Evolutionary conservation across 1,140 invertebrate species (phyloP), one percentile per base, ranked within the genome.

Genomic region (Drosophila dunni): DNA sequence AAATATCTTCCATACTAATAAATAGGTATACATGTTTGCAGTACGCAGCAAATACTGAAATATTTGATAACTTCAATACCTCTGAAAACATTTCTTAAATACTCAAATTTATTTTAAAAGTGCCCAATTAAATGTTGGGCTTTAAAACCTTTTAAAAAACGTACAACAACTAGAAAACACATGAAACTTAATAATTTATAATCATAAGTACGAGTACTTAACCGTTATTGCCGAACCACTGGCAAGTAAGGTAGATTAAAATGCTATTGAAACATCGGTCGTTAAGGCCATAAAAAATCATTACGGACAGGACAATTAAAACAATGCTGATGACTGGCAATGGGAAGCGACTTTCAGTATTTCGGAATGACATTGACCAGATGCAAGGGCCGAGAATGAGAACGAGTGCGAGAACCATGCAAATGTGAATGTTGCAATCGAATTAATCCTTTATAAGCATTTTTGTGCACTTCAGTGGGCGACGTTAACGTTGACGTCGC

Each of bases 381-480:
- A 46, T 20, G 15, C 53, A 53, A 20, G 17, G 17, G 7, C 45
- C 17, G 11, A 50, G 17, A 62, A 36, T 3, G 45, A 38, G 46
- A 17, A 29, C 6, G 11, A 50, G 17, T 50, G 20, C 5, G 45
- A 38, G 34, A 17, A 29, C 46, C 33, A 45, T 53, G 57, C 36
- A 53, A 51, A 57, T 11, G 33, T 20, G 79, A 89, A 89, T 84
- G 84, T 83, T 80, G 83, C 73, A 88, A 89, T 89, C 85, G 80
- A 88, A 88, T 88, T 88, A 88, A 88, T 89, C 84, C 80, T 80
- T 86, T 88, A 83, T 88, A 88, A 83, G 83, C 84, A 89, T 89
- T 88, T 88, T 78, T 88, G 72, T 83, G 69, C 83, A 89, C 84
- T 89, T 75, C 79, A 83, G 20, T 72, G 69, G 63, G 33, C 73